phyloP scores from a whole-genome alignment of 2,113 vertebrate genomes.

The Tricholaema leucomelas region DNA sequence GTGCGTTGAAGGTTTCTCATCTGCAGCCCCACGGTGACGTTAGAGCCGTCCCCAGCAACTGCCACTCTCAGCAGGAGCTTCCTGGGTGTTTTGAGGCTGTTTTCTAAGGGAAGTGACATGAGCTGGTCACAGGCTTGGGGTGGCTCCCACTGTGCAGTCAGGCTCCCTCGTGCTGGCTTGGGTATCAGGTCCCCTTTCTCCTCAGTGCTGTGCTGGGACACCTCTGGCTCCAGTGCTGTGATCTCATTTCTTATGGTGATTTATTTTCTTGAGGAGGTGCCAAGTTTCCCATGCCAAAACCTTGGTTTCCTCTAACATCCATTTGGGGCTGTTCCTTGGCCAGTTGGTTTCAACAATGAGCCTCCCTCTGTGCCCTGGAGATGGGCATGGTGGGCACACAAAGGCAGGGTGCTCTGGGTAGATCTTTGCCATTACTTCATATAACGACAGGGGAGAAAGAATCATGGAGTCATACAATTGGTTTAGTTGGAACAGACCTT shows the following conservation, averaged over 20 bases:
- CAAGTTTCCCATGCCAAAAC: not conserved
- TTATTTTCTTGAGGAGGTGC: not conserved
- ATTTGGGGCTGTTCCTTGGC: not conserved
- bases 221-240: not conserved
- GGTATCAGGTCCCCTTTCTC: not conserved
- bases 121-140: not conserved
- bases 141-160: fast-evolving
- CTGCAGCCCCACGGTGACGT: fast-evolving
- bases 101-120: not conserved
- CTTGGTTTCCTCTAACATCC: not conserved
- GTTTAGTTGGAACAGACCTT: too few relatives aligned
- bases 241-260: not conserved
- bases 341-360: not conserved
- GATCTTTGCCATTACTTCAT: not conserved
- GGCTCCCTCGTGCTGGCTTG: fast-evolving
- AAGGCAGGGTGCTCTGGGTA: not conserved
- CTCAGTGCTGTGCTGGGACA: fast-evolving
- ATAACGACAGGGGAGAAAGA: not conserved
- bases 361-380: not conserved
- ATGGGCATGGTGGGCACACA: not conserved
- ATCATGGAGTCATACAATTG: not conserved
- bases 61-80: not conserved
- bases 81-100: not conserved
- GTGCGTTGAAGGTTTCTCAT: not conserved
- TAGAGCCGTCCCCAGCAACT: not conserved